Conservation (phyloP, 2,113 vertebrate genomes). For the Carollia perspicillata region DNA sequence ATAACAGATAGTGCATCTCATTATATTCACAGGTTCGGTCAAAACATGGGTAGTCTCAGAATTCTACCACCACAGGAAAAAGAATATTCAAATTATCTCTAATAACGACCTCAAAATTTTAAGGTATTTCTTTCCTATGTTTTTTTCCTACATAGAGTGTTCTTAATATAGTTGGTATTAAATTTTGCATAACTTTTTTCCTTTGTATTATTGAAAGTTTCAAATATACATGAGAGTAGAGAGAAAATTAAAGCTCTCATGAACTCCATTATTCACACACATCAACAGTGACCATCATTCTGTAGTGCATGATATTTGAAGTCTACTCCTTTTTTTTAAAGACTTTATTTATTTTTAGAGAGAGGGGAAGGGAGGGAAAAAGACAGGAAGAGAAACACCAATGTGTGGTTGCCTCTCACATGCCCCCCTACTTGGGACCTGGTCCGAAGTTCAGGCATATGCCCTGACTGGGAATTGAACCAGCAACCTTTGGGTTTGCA, state of each 20-base stretch:
- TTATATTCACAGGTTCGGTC: neutral
- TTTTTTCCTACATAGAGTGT: neutral
- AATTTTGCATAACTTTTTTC: neutral
- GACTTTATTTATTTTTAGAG: too few relatives aligned
- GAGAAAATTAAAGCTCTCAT: neutral
- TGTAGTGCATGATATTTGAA: neutral
- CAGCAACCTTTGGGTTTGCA: too few relatives aligned
- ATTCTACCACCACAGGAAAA: neutral
- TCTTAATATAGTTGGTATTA: neutral
- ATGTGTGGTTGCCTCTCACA: too few relatives aligned
- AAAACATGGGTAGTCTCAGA: neutral
- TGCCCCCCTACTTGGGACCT: too few relatives aligned
- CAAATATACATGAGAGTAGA: neutral
- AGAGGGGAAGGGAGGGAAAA: too few relatives aligned
- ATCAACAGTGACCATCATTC: neutral
- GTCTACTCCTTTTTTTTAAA: neutral
- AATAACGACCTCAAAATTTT: neutral
- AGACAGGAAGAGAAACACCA: too few relatives aligned
- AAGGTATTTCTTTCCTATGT: neutral
- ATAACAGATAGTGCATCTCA: neutral
- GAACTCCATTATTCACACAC: neutral
- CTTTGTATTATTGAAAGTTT: neutral
- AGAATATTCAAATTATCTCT: neutral
- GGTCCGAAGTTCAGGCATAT: too few relatives aligned
- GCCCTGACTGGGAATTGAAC: too few relatives aligned